Base-by-base conservation (phyloP, 1,140 invertebrate genomes). In the Cyphomyrmex costatus region DNA sequence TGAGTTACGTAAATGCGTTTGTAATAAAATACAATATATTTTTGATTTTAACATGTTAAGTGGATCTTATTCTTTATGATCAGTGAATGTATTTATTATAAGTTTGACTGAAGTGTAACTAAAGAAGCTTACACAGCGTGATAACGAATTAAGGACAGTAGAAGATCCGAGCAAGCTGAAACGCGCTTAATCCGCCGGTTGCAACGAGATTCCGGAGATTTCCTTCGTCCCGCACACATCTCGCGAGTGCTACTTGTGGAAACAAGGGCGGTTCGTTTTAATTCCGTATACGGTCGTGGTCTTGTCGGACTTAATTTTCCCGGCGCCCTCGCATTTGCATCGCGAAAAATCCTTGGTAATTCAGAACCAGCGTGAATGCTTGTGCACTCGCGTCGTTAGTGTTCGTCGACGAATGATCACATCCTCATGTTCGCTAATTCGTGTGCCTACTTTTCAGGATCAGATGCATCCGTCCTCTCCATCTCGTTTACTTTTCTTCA, bases 241-340 rank as follows among this genome's bases (percentile, higher is more conserved):
- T 77, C 58, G 42, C 56, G 16, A 56, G 58, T 77, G 61, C 70
- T 82, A 46, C 30, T 16, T 65, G 30, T 16, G 21, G 74, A 77
- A 77, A 85, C 63, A 27, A 65, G 46, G 21, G 53, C 42, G 58
- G 33, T 79, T 56, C 56, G 42, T 86, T 86, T 86, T 88, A 79
- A 88, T 86, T 88, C 60, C 84, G 56, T 56, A 63, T 85, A 74
- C 73, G 66, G 66, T 49, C 46, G 86, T 19, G 73, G 36, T 78
- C 63, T 60, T 30, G 51, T 27, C 33, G 84, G 74, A 58, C 82
- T 88, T 86, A 86, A 73, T 73, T 88, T 86, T 51, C 24, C 16
- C 12, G 36, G 63, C 24, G 58, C 24, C 33, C 66, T 65, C 27
- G 49, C 71, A 86, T 88, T 86, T 88, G 74, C 74, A 86, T 86